Base-by-base conservation (phyloP, 2,797 vertebrate genomes). In the Holocentrus rufus region DNA sequence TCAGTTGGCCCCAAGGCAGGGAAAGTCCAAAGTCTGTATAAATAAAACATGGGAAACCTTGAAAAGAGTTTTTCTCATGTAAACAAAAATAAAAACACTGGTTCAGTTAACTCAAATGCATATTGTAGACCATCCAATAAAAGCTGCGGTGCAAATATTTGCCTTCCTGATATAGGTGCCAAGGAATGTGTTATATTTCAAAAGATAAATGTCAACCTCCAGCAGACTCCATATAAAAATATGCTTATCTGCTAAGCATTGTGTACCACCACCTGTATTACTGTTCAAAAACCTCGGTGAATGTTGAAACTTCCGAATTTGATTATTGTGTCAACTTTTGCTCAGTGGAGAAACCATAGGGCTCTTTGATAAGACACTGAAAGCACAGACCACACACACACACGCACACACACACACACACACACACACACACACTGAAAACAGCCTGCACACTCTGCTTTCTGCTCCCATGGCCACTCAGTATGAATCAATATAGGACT, bases 401-500 rank as follows among this genome's bases (percentile, higher is more conserved):
- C 63, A 80, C 65, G 4, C 17, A n/a, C 27, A 42, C 6, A 23
- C 56, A 65, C 53, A 58, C 50, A 72, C 60, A 59, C 22, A 50
- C 17, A 34, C 58, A 71, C 72, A n/a, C 58, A 7, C 30, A 63
- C 42, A 54, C 64, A 77, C 65, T 62, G 15, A 46, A 39, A 74
- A 36, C 53, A 47, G 31, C 31, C 36, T 47, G 52, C 53, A 55
- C 20, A 80, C 74, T 25, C 36, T 8, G 55, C 47, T 69, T 46
- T 44, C 14, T 76, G 77, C 46, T 76, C 59, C 71, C 36, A 7
- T 63, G 65, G 78, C 79, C 57, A 74, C 79, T 89, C 84, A 63
- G 83, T 76, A 78, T 60, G 47, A 86, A 89, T 92, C 85, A 87
- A 92, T 88, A 82, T 27, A 49, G 65, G 65, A 69, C 81, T 87